Evolutionary conservation across 2,888 invertebrate genomes (phyloP).

Genomic region (Thymelicus acteon): DNA sequence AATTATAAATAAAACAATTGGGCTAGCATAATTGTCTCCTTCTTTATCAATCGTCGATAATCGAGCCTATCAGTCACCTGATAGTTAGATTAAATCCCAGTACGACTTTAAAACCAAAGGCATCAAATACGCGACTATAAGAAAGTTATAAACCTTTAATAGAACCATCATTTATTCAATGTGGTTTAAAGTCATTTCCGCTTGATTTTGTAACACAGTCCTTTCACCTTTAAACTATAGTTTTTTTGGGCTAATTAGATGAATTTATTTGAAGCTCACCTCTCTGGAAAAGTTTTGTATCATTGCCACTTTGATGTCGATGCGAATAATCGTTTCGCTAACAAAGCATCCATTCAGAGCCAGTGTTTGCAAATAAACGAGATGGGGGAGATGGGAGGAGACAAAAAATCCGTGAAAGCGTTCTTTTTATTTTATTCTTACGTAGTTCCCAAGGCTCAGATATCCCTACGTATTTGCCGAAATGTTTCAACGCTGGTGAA

Average conservation of each 20-base stretch:
- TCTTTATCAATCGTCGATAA: no score
- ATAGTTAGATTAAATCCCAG: no score
- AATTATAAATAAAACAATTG: no score
- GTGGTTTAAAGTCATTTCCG: no score
- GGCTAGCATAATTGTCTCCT: no score
- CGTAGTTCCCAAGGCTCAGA: constrained; percentile 36
- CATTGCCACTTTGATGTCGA: background rate
- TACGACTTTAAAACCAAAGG: no score
- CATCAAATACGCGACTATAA: no score
- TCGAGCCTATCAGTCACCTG: no score
- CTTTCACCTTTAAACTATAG: no score
- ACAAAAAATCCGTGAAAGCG: constrained; percentile 31
- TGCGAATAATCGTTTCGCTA: constrained; percentile 25
- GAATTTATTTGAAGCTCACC: background rate
- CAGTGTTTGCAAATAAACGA: constrained; percentile 31
- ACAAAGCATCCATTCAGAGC: constrained; percentile 12
- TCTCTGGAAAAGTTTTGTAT: background rate
- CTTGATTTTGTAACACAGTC: no score
- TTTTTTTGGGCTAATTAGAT: background rate
- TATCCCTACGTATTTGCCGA: constrained; percentile 37
- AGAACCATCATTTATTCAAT: no score
- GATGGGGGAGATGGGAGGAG: constrained; percentile 17
- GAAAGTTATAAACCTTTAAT: no score
- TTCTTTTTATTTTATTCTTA: constrained; percentile 38
- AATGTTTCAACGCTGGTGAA: constrained; percentile 34